phyloP scores from a whole-genome alignment of 2,888 invertebrate genomes.

The Tinea trinotella region DNA sequence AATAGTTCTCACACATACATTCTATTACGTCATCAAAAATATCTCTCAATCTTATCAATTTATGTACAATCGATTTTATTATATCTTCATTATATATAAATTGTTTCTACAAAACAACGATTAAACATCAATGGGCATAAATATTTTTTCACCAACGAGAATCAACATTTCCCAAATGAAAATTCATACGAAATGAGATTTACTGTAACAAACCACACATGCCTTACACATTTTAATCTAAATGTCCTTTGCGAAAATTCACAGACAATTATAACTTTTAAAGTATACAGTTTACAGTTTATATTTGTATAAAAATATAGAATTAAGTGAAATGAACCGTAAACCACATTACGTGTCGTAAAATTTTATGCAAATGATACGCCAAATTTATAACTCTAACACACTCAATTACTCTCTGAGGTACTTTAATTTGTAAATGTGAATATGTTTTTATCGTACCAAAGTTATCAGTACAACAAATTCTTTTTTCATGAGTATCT shows the following conservation, averaged over 20 bases:
- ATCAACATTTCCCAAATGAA: conserved; percentile 2
- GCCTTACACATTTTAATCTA: conserved; percentile 32
- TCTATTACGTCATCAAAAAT: too few species aligned
- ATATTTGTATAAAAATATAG: not conserved
- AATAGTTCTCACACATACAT: too few species aligned
- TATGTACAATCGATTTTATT: too few species aligned
- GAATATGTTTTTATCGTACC: not conserved
- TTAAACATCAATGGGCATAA: too few species aligned
- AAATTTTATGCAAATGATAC: conserved; percentile 43
- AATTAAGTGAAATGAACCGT: conserved; percentile 19
- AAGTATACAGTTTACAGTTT: not conserved
- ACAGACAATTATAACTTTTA: not conserved
- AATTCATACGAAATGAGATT: conserved; percentile 15
- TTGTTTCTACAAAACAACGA: too few species aligned
- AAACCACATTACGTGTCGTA: conserved; percentile 31
- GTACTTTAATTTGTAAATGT: conserved; percentile 29
- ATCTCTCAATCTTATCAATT: too few species aligned
- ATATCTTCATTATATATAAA: too few species aligned
- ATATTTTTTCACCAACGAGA: too few species aligned
- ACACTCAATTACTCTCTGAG: conserved; percentile 41
- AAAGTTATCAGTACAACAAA: not conserved
- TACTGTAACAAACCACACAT: conserved; percentile 25
- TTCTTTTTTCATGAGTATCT: too few species aligned
- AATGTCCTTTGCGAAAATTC: conserved; percentile 6
- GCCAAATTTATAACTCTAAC: conserved; percentile 40